A percentile compares a stretch with the other conserved stretches of the same genome.
phyloP scores from a whole-genome alignment of 2,888 invertebrate species.

The Gisinianus flammeolus region DNA sequence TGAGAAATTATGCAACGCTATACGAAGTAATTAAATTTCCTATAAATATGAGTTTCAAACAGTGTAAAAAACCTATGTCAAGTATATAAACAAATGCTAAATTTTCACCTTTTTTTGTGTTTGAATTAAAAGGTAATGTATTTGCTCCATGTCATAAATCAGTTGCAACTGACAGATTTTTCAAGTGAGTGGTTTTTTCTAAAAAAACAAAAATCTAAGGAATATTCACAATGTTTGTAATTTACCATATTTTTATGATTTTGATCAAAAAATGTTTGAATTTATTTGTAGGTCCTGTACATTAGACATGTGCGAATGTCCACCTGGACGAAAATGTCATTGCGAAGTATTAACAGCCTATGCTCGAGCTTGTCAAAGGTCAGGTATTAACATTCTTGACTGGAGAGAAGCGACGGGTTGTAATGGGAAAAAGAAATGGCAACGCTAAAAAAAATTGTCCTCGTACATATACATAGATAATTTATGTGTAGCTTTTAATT shows the following conservation, averaged over 20 bases:
- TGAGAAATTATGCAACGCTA: constrained; percentile 65
- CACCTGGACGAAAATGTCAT: constrained; percentile 75
- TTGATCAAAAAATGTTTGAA: too few relatives aligned
- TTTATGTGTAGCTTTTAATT: not conserved
- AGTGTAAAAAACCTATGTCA: too few relatives aligned
- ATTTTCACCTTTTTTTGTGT: too few relatives aligned
- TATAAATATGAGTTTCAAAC: constrained; percentile 64
- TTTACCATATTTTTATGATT: not conserved
- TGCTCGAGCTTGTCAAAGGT: constrained; percentile 81
- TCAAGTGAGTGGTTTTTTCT: constrained; percentile 65
- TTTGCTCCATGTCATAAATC: constrained; percentile 80
- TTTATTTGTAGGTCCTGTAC: constrained; percentile 71
- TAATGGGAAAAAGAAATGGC: constrained; percentile 55
- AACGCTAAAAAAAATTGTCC: constrained; percentile 1
- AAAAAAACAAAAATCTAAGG: not conserved
- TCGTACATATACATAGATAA: not conserved
- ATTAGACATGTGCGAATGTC: constrained; percentile 87
- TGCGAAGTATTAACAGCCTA: constrained; percentile 91
- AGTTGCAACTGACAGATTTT: constrained; percentile 81
- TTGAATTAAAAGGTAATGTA: too few relatives aligned
- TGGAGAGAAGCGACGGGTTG: constrained; percentile 78
- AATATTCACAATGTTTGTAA: too few relatives aligned
- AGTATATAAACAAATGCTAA: too few relatives aligned
- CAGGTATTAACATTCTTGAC: constrained; percentile 72
- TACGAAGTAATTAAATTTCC: too few relatives aligned